Evolutionary conservation across 2,797 vertebrate species (phyloP).

Genomic region (Eidolon dupreanum): DNA sequence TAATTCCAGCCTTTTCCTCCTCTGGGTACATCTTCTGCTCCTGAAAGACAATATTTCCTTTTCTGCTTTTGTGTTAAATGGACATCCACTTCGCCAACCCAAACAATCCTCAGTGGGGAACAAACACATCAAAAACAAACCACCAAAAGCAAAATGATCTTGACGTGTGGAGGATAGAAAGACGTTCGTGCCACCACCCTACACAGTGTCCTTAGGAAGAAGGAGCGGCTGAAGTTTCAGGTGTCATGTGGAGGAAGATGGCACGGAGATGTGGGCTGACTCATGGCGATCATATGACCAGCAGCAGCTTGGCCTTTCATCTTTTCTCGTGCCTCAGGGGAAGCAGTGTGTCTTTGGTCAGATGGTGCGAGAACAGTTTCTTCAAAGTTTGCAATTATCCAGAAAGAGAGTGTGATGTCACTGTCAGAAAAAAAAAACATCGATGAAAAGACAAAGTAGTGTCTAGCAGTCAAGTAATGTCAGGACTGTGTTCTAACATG

Average conservation of each 20-base stretch:
- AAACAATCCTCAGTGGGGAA: not conserved
- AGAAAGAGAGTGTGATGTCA: not conserved
- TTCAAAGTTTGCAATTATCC: not conserved
- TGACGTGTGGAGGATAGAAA: fast-evolving
- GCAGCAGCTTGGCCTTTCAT: not conserved
- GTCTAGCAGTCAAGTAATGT: not conserved
- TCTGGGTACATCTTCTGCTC: conserved; percentile 6
- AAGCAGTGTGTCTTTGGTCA: not conserved
- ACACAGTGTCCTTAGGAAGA: not conserved
- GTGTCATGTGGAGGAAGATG: not conserved
- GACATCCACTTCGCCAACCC: not conserved
- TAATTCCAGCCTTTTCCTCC: not conserved
- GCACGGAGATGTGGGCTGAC: not conserved
- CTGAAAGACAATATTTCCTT: conserved; percentile 32
- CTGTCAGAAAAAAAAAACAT: too few relatives aligned
- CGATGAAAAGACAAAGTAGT: not conserved
- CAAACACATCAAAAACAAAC: conserved; percentile 20
- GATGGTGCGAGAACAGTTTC: not conserved
- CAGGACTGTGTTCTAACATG: not conserved
- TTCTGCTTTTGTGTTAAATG: not conserved
- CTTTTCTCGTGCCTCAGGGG: not conserved
- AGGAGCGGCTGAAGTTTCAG: not conserved
- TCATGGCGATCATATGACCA: not conserved
- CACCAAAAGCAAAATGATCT: not conserved
- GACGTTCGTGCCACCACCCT: not conserved